Percentiles rank a stretch among this genome's conserved stretches.
These are phyloP conservation scores for Gymnocephalus cernua DNA, from an alignment of 2,113 vertebrate species.

Conservation along the genomic window DNA sequence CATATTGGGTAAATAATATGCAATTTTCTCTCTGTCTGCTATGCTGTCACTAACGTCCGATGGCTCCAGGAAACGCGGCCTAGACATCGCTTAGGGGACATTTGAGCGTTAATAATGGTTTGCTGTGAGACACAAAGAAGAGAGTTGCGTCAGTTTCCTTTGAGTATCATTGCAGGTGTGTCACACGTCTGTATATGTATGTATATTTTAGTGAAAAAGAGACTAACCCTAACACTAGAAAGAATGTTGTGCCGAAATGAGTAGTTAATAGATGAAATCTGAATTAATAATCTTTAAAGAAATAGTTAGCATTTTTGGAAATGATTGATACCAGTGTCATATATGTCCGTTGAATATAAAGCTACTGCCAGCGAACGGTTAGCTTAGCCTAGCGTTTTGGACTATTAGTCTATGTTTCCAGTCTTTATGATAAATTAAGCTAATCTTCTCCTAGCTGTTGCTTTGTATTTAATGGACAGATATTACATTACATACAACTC, in stretches of 20 bases:
- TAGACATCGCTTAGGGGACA: conserved; percentile 63
- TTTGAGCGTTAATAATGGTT: conserved; percentile 67
- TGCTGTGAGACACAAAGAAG: conserved; percentile 47
- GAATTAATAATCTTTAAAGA: background rate
- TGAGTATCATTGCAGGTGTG: conserved; percentile 30
- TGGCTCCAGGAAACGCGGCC: conserved; percentile 53
- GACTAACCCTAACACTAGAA: too few relatives aligned
- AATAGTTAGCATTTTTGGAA: background rate
- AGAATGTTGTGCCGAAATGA: accelerated
- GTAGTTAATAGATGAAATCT: background rate
- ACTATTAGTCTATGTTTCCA: background rate
- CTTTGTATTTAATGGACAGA: background rate
- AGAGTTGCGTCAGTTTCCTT: conserved; percentile 42
- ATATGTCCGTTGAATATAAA: too few relatives aligned
- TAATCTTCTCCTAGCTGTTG: background rate
- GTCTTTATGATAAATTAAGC: background rate
- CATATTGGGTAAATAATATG: conserved; percentile 82
- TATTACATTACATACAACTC: too few relatives aligned
- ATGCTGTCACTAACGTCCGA: conserved; percentile 72
- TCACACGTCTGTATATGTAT: background rate
- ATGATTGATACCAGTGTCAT: background rate
- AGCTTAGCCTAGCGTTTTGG: too few relatives aligned
- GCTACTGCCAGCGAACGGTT: too few relatives aligned
- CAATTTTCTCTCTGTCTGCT: conserved; percentile 70
- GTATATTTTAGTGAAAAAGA: conserved; percentile 7